Conservation (phyloP, 2,797 vertebrate genomes). For the Sciurus vulgaris region DNA sequence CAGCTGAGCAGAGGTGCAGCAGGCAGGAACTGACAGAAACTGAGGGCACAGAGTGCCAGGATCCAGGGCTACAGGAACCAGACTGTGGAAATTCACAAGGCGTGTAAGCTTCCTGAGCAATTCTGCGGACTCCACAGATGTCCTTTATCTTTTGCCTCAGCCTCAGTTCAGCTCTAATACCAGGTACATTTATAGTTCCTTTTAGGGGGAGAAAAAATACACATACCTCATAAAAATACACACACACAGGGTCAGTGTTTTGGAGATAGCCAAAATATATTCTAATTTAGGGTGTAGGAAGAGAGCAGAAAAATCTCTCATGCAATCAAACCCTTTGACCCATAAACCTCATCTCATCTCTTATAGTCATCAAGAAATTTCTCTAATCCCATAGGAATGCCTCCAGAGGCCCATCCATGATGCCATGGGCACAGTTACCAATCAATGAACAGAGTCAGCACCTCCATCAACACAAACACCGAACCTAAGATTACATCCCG, state of each 20-base stretch:
- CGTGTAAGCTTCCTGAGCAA: background rate
- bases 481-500: background rate
- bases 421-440: background rate
- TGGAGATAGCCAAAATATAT: conserved; percentile 3
- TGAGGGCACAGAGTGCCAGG: too few relatives aligned
- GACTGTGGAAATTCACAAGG: background rate
- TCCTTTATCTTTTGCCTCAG: background rate
- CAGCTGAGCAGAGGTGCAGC: background rate
- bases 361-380: background rate
- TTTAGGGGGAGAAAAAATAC: background rate
- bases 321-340: conserved; percentile 34
- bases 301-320: background rate
- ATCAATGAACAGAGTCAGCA: conserved; percentile 13
- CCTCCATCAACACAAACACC: background rate
- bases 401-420: background rate
- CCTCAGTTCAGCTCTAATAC: background rate
- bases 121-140: background rate
- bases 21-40: background rate
- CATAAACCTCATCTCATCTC: conserved; percentile 13
- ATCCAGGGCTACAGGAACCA: background rate
- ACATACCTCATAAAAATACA: background rate
- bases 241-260: background rate
- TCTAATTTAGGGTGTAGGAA: conserved; percentile 13
- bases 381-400: background rate
- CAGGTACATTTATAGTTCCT: background rate